Evolutionary conservation across 2,888 invertebrate species (phyloP), one percentile per base, ranked within the genome.

Genomic region (Lamproptera curius): DNA sequence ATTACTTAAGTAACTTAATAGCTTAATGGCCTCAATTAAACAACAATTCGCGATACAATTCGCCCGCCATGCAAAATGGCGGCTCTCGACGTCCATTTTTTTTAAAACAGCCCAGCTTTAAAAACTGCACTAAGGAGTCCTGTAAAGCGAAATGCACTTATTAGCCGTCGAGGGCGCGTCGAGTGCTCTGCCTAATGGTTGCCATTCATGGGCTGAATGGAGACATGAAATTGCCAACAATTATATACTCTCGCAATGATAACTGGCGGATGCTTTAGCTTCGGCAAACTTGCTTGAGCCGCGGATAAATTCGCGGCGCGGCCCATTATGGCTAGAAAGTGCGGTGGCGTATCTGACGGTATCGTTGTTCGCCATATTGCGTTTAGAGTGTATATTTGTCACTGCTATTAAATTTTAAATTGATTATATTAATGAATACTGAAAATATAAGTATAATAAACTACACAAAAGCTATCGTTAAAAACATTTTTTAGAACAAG

Each of bases 181-280:
- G 75, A 79, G 82, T 72, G 82, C 71, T 70, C 65, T 58, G 82
- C 73, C 84, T 87, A 87, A 87, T 87, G 87, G 86, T 75, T 73
- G 70, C 80, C 70, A 86, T 87, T 87, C 86, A 87, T 67, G 61
- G 68, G 70, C 63, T 84, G 85, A 87, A 86, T 85, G 77, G 82
- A 76, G 70, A 78, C 76, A 79, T 65, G 63, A 78, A 85, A 87
- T 86, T 86, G 79, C 85, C 80, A 82, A 83, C 86, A 85, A 87
- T 87, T 86, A 86, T 81, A 82, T 79, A 78, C 87, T 87, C 77
- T 70, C 66, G 73, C 76, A 85, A 85, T 86, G 86, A 86, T 86
- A 86, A 86, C 85, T 65, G 76, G 71, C 69, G 71, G 83, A 83
- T 82, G 75, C 69, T 74, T 62, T 61, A 56, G 60, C 70, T 65